phyloP scores from a whole-genome alignment of 1,140 invertebrate species.

The Melitaea cinxia region DNA sequence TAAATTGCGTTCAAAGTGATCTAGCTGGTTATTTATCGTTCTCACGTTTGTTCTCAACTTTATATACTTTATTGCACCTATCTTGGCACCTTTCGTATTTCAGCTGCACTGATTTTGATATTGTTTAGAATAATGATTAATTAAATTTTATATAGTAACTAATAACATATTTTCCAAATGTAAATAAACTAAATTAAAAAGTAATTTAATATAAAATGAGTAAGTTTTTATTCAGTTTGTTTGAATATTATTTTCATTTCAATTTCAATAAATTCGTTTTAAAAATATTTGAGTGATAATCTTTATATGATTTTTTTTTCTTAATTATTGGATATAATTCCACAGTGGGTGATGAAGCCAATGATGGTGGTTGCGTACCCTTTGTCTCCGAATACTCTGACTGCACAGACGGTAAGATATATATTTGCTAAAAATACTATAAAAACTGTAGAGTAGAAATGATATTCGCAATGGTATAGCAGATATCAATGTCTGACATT shows the following conservation, averaged over 20 bases:
- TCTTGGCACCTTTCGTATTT: conserved; percentile 15
- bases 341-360: conserved; percentile 50
- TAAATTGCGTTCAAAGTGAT: conserved; percentile 11
- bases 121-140: not conserved
- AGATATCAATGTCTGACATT: no score
- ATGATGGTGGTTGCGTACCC: conserved; percentile 49
- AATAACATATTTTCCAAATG: no score
- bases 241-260: no score
- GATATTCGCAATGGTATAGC: no score
- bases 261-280: no score
- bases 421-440: conserved; percentile 1
- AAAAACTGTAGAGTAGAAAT: no score
- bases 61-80: conserved; percentile 3
- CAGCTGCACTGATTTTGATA: conserved; percentile 36
- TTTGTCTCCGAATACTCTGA: conserved; percentile 61
- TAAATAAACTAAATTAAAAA: no score
- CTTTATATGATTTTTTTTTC: no score
- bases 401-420: conserved; percentile 61
- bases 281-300: no score
- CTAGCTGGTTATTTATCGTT: conserved; percentile 11
- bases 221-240: no score
- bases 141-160: not conserved
- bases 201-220: no score
- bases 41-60: conserved; percentile 5
- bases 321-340: conserved; percentile 17